phyloP scores from a whole-genome alignment of 2,888 invertebrate genomes.

The Hylaea fasciaria region DNA sequence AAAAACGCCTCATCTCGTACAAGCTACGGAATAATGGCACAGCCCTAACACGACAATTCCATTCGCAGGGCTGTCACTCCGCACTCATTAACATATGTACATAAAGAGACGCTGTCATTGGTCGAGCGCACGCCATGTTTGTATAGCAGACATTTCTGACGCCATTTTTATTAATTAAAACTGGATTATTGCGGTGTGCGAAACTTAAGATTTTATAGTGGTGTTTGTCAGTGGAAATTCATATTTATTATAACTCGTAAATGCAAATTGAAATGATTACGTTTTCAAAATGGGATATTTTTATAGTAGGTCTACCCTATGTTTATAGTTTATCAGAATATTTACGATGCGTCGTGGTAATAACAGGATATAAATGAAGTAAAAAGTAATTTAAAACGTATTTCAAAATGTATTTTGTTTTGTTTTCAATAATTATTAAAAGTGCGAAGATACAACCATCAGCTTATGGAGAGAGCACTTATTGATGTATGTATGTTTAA shows the following conservation, averaged over 20 bases:
- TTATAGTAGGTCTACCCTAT: too few species aligned
- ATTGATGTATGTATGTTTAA: too few species aligned
- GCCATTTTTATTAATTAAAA: slow-evolving; percentile 81
- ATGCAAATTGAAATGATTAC: background rate
- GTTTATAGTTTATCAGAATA: too few species aligned
- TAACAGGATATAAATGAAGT: too few species aligned
- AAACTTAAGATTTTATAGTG: slow-evolving; percentile 35
- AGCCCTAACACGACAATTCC: slow-evolving; percentile 82
- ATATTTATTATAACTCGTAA: background rate
- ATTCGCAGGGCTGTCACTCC: slow-evolving; percentile 76
- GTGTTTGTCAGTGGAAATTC: background rate
- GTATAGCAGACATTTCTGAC: slow-evolving; percentile 68
- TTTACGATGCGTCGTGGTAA: too few species aligned
- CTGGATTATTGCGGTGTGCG: slow-evolving; percentile 53
- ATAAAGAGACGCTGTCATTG: slow-evolving; percentile 72
- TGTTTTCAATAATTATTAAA: too few species aligned
- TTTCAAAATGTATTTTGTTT: too few species aligned
- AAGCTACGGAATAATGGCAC: slow-evolving; percentile 62
- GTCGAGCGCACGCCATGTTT: slow-evolving; percentile 67
- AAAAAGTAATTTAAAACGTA: too few species aligned
- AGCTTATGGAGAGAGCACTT: too few species aligned
- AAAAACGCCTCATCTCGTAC: slow-evolving; percentile 64
- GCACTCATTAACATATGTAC: slow-evolving; percentile 79
- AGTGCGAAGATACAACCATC: too few species aligned
- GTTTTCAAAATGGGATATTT: background rate